phyloP scores from a whole-genome alignment of 2,113 vertebrate genomes.

The Corythoichthys intestinalis region DNA sequence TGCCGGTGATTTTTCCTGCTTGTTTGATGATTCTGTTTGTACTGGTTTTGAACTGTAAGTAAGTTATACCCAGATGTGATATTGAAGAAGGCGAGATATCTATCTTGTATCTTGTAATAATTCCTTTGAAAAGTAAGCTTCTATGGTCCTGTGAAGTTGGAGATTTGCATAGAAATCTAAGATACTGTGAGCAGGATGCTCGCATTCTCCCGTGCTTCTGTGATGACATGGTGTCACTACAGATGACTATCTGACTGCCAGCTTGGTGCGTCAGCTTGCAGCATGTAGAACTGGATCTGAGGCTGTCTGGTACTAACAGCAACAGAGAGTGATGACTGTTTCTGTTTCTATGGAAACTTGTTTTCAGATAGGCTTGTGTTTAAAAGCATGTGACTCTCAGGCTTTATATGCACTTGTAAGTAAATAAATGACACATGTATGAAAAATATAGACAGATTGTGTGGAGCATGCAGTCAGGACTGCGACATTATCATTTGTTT shows the following conservation, averaged over 20 bases:
- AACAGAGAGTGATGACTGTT: conserved; percentile 30
- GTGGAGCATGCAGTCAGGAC: not conserved
- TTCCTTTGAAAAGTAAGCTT: not conserved
- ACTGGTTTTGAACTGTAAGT: too few relatives aligned
- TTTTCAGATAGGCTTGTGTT: conserved; percentile 33
- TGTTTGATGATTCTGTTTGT: too few relatives aligned
- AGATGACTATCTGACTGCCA: conserved; percentile 5
- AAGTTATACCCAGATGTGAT: too few relatives aligned
- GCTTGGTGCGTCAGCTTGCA: conserved; percentile 4
- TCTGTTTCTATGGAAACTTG: conserved; percentile 61
- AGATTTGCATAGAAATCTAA: not conserved
- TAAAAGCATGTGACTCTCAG: conserved; percentile 29
- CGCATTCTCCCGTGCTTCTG: not conserved
- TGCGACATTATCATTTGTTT: not conserved
- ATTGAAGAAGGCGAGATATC: not conserved
- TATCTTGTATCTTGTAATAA: not conserved
- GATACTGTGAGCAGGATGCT: not conserved
- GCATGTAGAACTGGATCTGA: not conserved
- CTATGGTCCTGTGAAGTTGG: not conserved
- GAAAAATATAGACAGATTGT: not conserved
- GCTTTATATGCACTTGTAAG: conserved; percentile 8
- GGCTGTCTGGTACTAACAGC: conserved; percentile 37
- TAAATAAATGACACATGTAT: not conserved
- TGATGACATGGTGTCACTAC: conserved; percentile 7
- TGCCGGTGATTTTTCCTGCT: too few relatives aligned